Conservation (phyloP, 2,797 vertebrate genomes). For the Alfaro cultratus region DNA sequence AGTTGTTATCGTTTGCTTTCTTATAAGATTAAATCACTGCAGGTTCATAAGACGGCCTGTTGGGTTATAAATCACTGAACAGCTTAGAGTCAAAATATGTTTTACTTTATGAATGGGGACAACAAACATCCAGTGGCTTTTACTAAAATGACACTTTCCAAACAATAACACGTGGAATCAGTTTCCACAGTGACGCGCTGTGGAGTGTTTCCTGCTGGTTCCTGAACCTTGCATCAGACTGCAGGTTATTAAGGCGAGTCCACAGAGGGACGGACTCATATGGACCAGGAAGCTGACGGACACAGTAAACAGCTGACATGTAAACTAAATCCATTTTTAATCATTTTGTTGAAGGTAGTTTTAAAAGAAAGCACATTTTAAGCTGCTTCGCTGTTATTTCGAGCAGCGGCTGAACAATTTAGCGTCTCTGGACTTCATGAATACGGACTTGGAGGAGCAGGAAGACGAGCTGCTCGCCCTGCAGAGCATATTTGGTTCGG, state of each 20-base stretch:
- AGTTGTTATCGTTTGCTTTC: no score
- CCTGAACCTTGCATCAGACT: background rate
- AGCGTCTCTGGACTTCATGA: conserved; percentile 60
- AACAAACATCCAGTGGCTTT: no score
- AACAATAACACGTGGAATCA: background rate
- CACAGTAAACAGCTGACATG: background rate
- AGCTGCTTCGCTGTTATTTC: conserved; percentile 32
- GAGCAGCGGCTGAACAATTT: conserved; percentile 76
- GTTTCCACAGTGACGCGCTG: background rate
- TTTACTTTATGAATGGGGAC: no score
- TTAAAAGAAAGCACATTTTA: background rate
- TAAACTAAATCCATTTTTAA: background rate
- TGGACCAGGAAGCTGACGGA: background rate
- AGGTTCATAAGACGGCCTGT: no score
- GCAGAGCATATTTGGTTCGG: conserved; percentile 85
- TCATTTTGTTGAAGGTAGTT: background rate
- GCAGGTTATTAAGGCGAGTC: background rate
- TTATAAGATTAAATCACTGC: no score
- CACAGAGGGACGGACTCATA: background rate
- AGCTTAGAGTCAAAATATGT: no score
- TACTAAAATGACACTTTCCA: background rate
- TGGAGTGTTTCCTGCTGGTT: no score
- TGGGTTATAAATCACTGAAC: no score
- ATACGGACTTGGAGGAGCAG: conserved; percentile 85
- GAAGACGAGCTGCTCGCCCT: conserved; percentile 89